A percentile compares a stretch with the other conserved stretches of the same genome.
phyloP scores from a whole-genome alignment of 2,113 vertebrate species.

The Oxyruncus cristatus region DNA sequence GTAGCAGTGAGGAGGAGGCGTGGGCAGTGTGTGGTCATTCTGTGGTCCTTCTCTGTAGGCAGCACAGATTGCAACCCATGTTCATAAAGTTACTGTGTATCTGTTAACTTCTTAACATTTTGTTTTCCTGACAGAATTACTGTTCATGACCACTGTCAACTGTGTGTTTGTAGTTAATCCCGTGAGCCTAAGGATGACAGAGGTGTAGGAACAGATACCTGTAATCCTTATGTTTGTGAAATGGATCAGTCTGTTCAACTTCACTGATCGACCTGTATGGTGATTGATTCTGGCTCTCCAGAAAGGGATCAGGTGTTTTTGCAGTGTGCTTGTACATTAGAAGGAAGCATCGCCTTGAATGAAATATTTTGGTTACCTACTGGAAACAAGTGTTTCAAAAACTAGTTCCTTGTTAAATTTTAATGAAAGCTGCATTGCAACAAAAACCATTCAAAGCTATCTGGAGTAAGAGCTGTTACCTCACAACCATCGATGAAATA shows the following conservation, averaged over 20 bases:
- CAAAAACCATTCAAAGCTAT: neutral
- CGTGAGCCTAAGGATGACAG: neutral
- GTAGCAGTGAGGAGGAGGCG: too few relatives aligned
- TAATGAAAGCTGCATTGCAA: neutral
- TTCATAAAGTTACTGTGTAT: rapidly evolving
- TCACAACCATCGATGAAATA: neutral
- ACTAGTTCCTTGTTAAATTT: neutral
- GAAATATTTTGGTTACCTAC: neutral
- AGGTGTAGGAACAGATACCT: neutral
- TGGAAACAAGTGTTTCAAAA: neutral
- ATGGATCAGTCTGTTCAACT: neutral
- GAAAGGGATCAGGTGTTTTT: too few relatives aligned
- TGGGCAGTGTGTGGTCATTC: neutral
- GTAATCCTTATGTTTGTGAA: rapidly evolving
- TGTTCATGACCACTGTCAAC: rapidly evolving
- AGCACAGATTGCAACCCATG: rapidly evolving
- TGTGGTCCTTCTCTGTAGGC: too few relatives aligned
- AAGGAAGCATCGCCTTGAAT: neutral
- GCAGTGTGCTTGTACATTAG: rapidly evolving
- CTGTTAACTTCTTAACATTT: neutral
- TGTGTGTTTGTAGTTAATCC: rapidly evolving
- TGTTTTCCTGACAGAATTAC: neutral
- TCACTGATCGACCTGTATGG: too few relatives aligned
- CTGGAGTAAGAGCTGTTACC: neutral
- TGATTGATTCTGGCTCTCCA: neutral